Evolutionary conservation across 2,113 vertebrate species (phyloP).

Genomic region (Phyllopteryx taeniolatus): DNA sequence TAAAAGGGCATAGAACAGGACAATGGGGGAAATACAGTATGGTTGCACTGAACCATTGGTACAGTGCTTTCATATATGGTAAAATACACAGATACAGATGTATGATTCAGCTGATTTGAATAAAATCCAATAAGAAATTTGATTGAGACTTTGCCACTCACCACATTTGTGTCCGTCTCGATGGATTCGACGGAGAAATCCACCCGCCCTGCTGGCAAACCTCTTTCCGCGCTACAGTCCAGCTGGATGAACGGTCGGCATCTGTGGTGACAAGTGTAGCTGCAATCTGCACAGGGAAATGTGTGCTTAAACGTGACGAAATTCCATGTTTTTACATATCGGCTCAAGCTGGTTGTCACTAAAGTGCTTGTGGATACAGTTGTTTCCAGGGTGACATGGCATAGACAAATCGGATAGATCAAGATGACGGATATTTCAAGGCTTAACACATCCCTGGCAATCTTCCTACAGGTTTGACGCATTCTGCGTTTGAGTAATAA

Average conservation of each 20-base stretch:
- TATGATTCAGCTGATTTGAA: not conserved
- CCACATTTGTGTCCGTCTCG: slow-evolving; percentile 94
- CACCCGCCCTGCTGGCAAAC: slow-evolving; percentile 36
- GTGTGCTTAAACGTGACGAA: not conserved
- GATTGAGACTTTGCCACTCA: slow-evolving; percentile 60
- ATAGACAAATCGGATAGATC: not conserved
- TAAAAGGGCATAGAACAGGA: not conserved
- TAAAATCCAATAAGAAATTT: not conserved
- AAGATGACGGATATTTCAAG: not conserved
- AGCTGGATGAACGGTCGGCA: slow-evolving; percentile 87
- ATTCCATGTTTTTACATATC: not conserved
- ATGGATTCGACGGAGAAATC: slow-evolving; percentile 72
- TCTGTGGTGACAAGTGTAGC: slow-evolving; percentile 91
- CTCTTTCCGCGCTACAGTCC: slow-evolving; percentile 79
- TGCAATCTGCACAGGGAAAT: slow-evolving; percentile 78
- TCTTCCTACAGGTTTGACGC: slow-evolving; percentile 35
- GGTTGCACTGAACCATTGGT: not conserved
- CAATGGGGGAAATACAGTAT: not conserved
- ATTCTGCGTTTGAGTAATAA: slow-evolving; percentile 7
- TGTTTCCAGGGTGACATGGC: not conserved
- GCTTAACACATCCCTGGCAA: slow-evolving; percentile 19
- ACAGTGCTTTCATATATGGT: not conserved
- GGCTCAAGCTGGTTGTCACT: not conserved
- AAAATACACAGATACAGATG: not conserved
- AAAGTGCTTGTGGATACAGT: not conserved